phyloP scores from a whole-genome alignment of 92 coral and sea anemone genomes.

The Actinernus sp. region DNA sequence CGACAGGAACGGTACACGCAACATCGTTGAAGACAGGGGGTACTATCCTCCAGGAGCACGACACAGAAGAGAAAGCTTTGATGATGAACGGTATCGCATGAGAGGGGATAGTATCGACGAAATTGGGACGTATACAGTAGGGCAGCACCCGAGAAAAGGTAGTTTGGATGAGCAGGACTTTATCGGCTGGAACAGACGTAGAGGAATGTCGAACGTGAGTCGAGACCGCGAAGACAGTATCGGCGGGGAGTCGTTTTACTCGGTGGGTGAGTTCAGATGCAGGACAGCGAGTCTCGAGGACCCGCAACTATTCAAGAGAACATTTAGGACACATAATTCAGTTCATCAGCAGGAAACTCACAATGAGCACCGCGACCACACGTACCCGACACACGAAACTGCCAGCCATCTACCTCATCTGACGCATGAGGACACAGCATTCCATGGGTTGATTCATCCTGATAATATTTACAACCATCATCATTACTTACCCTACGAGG shows the following conservation, averaged over 20 bases:
- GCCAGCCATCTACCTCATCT: conserved; percentile 1
- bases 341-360: neutral
- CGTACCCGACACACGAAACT: neutral
- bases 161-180: conserved; percentile 28
- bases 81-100: conserved; percentile 24
- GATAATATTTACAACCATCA: conserved; percentile 86
- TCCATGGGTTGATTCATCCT: conserved; percentile 73
- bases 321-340: neutral
- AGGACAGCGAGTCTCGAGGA: conserved; percentile 23
- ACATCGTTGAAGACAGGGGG: conserved; percentile 8
- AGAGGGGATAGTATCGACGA: conserved; percentile 20
- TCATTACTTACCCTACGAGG: conserved; percentile 84
- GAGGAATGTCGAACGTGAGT: neutral
- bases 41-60: neutral
- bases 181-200: conserved; percentile 32
- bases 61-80: conserved; percentile 28
- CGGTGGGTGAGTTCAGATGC: conserved; percentile 32
- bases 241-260: conserved; percentile 39
- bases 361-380: neutral
- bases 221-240: conserved; percentile 35
- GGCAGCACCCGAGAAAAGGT: conserved; percentile 16
- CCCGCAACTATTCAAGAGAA: neutral
- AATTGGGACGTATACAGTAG: conserved; percentile 20
- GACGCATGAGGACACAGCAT: conserved; percentile 27
- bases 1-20: conserved; percentile 1